Evolutionary conservation across 2,797 vertebrate genomes (phyloP), one percentile per base, ranked within the genome.

Genomic region (Ctenochaetus hawaiiensis): DNA sequence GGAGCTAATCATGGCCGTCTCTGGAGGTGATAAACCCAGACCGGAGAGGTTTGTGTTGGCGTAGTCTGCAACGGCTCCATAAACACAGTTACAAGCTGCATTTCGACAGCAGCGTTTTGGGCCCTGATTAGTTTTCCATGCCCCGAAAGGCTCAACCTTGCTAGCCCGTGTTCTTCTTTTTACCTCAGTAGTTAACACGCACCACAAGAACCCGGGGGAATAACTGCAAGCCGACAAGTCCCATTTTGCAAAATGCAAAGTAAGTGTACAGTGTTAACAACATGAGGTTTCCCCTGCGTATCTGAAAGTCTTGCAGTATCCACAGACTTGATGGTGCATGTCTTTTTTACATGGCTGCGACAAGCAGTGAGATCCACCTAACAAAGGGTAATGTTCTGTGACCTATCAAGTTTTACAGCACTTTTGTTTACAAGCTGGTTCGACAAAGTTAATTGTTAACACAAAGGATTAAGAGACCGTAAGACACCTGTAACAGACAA

Each of bases 381-480:
- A 91, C 87, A 90, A 90, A 90, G 80, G 72, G 75, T 91, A 93
- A 93, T 89, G 90, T 90, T 89, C 90, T 88, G 89, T 92, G 91
- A 93, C 91, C 90, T 84, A 89, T 89, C 23, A 73, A 59, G 82
- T 89, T 92, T 91, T 90, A 91, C 86, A 81, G 84, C 87, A 65
- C 76, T 67, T 87, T 86, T 91, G 90, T 93, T 93, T 92, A 92
- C 89, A 91, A 91, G 90, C 76, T 48, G 78, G 89, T 86, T 89
- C 81, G 83, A 63, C 76, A 12, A 79, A 90, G 90, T 94, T 92
- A 93, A 93, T 92, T 91, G 89, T 93, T 93, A 94, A 93, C 87
- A 14, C 18, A 16, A 67, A 82, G 67, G 81, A 77, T n/a, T 43
- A 59, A 39, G 61, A 72, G 54, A 85, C 77, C 61, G 71, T 81